Base-by-base conservation (phyloP, 2,888 invertebrate genomes). In the Polia nebulosa region DNA sequence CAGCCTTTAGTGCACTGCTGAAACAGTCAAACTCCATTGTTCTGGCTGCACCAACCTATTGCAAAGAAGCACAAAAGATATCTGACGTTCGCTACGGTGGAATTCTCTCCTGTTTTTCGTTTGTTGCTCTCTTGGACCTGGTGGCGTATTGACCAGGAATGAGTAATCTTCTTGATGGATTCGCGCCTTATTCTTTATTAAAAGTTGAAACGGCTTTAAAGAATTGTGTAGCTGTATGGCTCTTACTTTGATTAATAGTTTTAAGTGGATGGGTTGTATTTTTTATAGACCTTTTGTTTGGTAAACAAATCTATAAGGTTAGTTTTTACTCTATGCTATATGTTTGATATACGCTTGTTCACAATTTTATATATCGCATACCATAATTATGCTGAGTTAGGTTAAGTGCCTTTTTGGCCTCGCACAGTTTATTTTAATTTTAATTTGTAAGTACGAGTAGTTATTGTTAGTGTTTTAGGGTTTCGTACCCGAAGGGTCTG, bases 11-110 rank as follows among this genome's bases (percentile, higher is more conserved):
- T 84, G 80, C 80, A 80, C 75, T 53, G 70, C 45, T 70, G 41
- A 78, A 72, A 81, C 71, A 76, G 72, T 45, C 61, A 51, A 66
- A 68, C 59, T 72, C 75, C 69, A 72, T 68, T 63, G 66, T 81
- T 65, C 57, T 44, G 47, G 69, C 88, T 78, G 87, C 86, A 87
- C 51, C 32, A 44, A 57, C 55, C 69, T 41, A 76, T 89, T 87
- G 89, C 76, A 70, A 73, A 62, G 71, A 72, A 80, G 69, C 75
- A 92, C 89, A 92, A 92, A 91, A 92, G 90, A 88, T 87, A 88
- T 88, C 88, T 88, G 89, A 87, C 85, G 87, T 86, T 86, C 86
- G 85, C 85, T 85, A 78, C 85, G 85, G 82, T 83, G 81, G 80
- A 86, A 85, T 87, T 85, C 86, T 81, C 81, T 83, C 85, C 85